Evolutionary conservation across 2,888 invertebrate genomes (phyloP), one percentile per base, ranked within the genome.

Genomic region (Drosophila ezoana): DNA sequence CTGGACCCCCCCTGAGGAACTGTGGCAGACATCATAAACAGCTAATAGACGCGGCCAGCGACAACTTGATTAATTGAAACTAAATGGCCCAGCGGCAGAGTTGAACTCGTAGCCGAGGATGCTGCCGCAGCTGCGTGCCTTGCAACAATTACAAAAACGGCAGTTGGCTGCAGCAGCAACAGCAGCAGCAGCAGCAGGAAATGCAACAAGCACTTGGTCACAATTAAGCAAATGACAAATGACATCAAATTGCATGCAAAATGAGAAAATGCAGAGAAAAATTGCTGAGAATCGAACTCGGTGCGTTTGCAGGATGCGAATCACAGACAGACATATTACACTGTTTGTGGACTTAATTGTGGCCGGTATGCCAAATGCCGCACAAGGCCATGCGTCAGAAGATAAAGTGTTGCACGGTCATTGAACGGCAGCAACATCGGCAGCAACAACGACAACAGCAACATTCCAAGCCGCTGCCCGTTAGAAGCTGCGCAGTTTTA

Each of bases 181-280:
- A 72, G 81, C 76, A 75, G 64, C 65, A 68, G 67, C 23, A 37
- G 47, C 69, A 44, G 57, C 72, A 76, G 80, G 72, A 75, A 77
- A 79, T 57, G 53, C 68, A 72, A 52, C 40, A 56, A 49, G 47
- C 68, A 67, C 81, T 72, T 76, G 85, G 70, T 72, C 81, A 81
- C 87, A 85, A 81, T 86, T 87, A 84, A 81, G 72, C 79, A 85
- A 89, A 86, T 86, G 82, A 87, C 89, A 89, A 86, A 86, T 85
- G 87, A 74, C 85, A 81, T 79, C 53, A 87, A 87, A 84, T 81
- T 84, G 85, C 85, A 86, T 87, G 87, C 81, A 86, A 88, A 88
- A 89, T 78, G 87, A 59, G 73, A 40, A 72, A 35, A 84, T 81
- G 79, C 73, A 76, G 82, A 83, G 83, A 61, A 79, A 49, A 75